Conservation (phyloP, 2,113 vertebrate species). For the Bambusicola thoracicus region DNA sequence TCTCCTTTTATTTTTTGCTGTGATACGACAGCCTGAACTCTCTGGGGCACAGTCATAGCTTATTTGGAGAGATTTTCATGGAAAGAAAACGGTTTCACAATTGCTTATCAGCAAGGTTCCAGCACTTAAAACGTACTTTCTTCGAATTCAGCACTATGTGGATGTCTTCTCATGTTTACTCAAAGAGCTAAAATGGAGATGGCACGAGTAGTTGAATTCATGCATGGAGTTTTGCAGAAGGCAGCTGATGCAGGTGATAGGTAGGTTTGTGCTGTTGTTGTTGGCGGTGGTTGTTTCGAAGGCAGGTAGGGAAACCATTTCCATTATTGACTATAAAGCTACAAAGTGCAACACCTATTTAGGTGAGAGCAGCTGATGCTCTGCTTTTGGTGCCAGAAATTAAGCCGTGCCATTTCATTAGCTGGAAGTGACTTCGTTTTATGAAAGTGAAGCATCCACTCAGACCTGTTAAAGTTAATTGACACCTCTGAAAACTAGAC, state of each 20-base stretch:
- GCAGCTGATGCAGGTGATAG: background rate
- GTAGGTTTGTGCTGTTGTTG: background rate
- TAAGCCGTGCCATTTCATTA: background rate
- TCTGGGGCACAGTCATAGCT: background rate
- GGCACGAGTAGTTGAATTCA: background rate
- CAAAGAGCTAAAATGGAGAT: background rate
- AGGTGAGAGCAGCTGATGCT: background rate
- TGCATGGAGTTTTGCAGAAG: background rate
- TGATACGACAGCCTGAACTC: background rate
- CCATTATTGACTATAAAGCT: background rate
- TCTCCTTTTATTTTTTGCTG: background rate
- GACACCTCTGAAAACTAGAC: constrained; percentile 6
- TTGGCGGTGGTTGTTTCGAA: background rate
- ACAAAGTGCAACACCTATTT: background rate
- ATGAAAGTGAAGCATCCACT: background rate
- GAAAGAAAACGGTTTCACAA: background rate
- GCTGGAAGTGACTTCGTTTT: background rate
- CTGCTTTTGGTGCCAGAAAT: background rate
- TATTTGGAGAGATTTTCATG: fast-evolving
- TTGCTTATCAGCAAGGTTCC: background rate
- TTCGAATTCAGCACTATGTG: background rate
- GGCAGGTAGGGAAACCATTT: background rate
- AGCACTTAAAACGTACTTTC: background rate
- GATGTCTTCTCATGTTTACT: background rate
- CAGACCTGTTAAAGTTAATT: constrained; percentile 1